phyloP scores from a whole-genome alignment of 2,113 vertebrate species.

The human region GRCh38 chr7:117872001-117872500 shows the following conservation, averaged over 20 bases:
- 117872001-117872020: neutral
- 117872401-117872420: neutral
- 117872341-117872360: neutral
- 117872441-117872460: neutral
- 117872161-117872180: neutral
- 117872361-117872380: neutral
- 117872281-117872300: rapidly evolving
- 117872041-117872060: neutral
- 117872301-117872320: neutral
- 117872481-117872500: neutral
- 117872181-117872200: neutral
- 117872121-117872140: neutral
- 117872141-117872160: neutral
- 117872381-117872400: conserved; percentile 23
- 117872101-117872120: neutral
- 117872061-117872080: conserved; percentile 20
- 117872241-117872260: neutral
- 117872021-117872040: conserved; percentile 16
- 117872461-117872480: neutral
- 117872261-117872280: neutral
- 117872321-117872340: neutral
- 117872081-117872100: conserved; percentile 36
- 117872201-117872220: neutral
- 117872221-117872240: neutral
- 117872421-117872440: conserved; percentile 12